These are phyloP conservation scores for Vireo griseus DNA, from an alignment of 2,797 vertebrate species.

Conservation along the genomic window DNA sequence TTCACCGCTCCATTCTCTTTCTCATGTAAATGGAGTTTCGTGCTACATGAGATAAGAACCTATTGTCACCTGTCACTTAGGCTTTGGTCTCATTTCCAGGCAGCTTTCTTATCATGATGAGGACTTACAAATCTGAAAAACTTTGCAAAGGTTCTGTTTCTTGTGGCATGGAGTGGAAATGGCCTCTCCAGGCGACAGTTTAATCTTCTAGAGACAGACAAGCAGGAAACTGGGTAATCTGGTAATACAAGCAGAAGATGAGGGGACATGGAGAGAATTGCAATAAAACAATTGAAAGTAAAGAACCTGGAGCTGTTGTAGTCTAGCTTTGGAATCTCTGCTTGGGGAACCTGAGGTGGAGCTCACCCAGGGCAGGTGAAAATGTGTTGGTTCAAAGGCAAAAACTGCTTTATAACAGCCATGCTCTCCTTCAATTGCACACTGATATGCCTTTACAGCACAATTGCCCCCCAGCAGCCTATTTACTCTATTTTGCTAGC, in stretches of 20 bases:
- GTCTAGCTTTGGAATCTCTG: neutral
- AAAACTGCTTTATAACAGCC: neutral
- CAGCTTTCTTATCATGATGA: neutral
- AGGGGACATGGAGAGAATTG: slow-evolving; percentile 67
- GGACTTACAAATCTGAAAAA: slow-evolving; percentile 3
- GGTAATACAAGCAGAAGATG: slow-evolving; percentile 53
- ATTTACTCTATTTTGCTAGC: neutral
- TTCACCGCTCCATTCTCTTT: neutral
- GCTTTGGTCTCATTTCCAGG: neutral
- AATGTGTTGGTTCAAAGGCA: neutral
- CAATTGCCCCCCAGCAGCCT: neutral
- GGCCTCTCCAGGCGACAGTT: slow-evolving; percentile 64
- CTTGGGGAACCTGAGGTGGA: neutral
- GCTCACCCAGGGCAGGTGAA: neutral
- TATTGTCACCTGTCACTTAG: neutral
- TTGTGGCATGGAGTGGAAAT: slow-evolving; percentile 44
- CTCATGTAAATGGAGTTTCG: neutral
- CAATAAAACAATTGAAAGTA: slow-evolving; percentile 34
- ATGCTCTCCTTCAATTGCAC: neutral
- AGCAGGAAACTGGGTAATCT: slow-evolving; percentile 66
- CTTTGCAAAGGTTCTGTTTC: slow-evolving; percentile 33
- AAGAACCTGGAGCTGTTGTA: neutral
- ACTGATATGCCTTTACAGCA: neutral
- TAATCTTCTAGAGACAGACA: slow-evolving; percentile 76
- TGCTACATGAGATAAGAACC: neutral